A percentile compares a stretch with the other conserved stretches of the same genome.
Conservation (phyloP, 2,888 invertebrate species). For the Chironomus tentans region DNA sequence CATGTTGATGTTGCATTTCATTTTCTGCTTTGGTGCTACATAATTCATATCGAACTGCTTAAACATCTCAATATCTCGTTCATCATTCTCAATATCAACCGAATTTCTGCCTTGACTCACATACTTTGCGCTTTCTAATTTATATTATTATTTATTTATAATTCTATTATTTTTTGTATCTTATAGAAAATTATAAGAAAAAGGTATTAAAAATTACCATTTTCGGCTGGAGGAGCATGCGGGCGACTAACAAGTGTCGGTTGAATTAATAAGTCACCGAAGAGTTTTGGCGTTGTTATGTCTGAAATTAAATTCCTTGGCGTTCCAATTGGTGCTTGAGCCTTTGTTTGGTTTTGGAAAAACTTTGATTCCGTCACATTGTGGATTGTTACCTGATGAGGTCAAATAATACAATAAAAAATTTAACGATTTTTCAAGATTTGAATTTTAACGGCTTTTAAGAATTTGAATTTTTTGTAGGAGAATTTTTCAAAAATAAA, state of each 20-base stretch:
- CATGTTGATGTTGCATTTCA: conserved; percentile 68
- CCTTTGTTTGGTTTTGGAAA: conserved; percentile 35
- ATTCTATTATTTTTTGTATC: neutral
- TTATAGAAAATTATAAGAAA: neutral
- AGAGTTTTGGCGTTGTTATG: neutral
- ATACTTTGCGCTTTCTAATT: neutral
- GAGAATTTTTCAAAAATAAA: neutral
- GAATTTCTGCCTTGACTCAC: neutral
- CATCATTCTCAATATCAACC: conserved; percentile 57
- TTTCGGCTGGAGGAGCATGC: neutral
- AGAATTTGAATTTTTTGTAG: neutral
- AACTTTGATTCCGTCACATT: conserved; percentile 42
- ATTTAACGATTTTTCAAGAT: neutral
- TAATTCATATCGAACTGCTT: conserved; percentile 80
- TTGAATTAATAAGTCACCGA: conserved; percentile 7
- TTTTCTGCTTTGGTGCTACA: conserved; percentile 65
- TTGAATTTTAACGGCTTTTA: neutral
- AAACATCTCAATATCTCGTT: conserved; percentile 75
- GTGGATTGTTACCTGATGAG: conserved; percentile 43
- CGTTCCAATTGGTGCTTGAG: conserved; percentile 39
- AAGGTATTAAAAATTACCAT: conserved; percentile 1
- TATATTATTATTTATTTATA: neutral
- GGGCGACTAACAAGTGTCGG: neutral
- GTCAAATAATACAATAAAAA: neutral
- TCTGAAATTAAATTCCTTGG: neutral